Conservation (phyloP, 2,797 vertebrate genomes). For the Ataeniobius toweri region DNA sequence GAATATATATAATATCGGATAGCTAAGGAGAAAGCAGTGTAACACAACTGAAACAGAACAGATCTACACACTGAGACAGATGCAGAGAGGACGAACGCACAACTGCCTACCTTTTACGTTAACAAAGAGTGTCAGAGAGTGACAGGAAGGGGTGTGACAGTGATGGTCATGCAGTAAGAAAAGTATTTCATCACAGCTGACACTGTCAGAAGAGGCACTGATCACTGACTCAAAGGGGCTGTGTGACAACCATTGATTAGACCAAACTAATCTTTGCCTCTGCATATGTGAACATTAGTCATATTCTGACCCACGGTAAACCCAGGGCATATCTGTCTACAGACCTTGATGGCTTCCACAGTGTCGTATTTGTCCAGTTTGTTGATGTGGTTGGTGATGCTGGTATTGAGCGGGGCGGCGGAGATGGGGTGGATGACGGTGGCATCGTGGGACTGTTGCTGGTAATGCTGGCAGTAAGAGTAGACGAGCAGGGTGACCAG, state of each 20-base stretch:
- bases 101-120: constrained; percentile 45
- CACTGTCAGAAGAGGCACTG: constrained; percentile 35
- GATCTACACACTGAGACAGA: constrained; percentile 62
- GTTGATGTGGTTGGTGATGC: constrained; percentile 98
- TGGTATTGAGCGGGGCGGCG: constrained; percentile 94
- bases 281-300: constrained; percentile 23
- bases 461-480: constrained; percentile 95
- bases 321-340: constrained; percentile 38
- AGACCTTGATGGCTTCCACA: constrained; percentile 97
- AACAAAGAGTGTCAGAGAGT: constrained; percentile 37
- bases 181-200: constrained; percentile 57
- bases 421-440: constrained; percentile 97
- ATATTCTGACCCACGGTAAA: constrained; percentile 12
- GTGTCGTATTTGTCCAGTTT: constrained; percentile 98
- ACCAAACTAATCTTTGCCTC: constrained; percentile 28
- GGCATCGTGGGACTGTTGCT: constrained; percentile 94
- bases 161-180: constrained; percentile 59
- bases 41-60: constrained; percentile 68
- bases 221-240: constrained; percentile 25
- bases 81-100: constrained; percentile 42
- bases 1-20: constrained; percentile 23
- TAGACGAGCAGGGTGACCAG: constrained; percentile 94
- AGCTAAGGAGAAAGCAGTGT: constrained; percentile 77
- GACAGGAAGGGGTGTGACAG: constrained; percentile 56
- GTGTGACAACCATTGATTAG: constrained; percentile 43